Evolutionary conservation across 2,113 vertebrate species (phyloP).

Genomic region (Brachionichthys hirsutus): DNA sequence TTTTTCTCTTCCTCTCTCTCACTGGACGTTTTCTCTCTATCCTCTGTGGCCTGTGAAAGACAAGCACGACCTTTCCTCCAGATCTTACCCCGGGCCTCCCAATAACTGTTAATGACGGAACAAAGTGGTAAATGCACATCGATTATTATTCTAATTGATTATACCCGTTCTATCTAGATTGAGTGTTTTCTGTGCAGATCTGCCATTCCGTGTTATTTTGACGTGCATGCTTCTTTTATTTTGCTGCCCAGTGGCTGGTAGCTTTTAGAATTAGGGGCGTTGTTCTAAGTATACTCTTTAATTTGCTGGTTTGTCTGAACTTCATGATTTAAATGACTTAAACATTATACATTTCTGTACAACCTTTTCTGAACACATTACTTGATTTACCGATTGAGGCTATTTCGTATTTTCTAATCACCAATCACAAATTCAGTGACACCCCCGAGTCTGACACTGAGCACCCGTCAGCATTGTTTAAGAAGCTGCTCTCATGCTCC

Average conservation of each 20-base stretch:
- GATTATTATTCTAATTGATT: background rate
- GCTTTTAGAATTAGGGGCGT: too few species aligned
- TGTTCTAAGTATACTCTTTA: too few species aligned
- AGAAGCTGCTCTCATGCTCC: slow-evolving; percentile 6
- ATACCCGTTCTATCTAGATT: slow-evolving; percentile 1
- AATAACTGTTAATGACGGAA: slow-evolving; percentile 14
- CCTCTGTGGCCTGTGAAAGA: slow-evolving; percentile 53
- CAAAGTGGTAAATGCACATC: slow-evolving; percentile 8
- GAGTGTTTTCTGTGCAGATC: slow-evolving; percentile 1
- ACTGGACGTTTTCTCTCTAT: slow-evolving; percentile 47
- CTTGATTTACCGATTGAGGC: too few species aligned
- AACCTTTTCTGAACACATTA: background rate
- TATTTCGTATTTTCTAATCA: too few species aligned
- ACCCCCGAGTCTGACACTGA: too few species aligned
- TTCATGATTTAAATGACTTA: too few species aligned
- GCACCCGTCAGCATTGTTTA: background rate
- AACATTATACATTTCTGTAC: too few species aligned
- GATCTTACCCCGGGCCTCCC: slow-evolving; percentile 43
- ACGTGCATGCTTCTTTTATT: too few species aligned
- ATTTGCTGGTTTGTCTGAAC: too few species aligned
- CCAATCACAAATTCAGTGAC: too few species aligned
- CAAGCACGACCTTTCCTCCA: slow-evolving; percentile 73
- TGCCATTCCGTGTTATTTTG: too few species aligned
- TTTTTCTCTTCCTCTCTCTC: slow-evolving; percentile 67
- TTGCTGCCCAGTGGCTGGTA: too few species aligned